Base-by-base conservation (phyloP, 2,797 vertebrate species). In the Rhodeus uyekii region DNA sequence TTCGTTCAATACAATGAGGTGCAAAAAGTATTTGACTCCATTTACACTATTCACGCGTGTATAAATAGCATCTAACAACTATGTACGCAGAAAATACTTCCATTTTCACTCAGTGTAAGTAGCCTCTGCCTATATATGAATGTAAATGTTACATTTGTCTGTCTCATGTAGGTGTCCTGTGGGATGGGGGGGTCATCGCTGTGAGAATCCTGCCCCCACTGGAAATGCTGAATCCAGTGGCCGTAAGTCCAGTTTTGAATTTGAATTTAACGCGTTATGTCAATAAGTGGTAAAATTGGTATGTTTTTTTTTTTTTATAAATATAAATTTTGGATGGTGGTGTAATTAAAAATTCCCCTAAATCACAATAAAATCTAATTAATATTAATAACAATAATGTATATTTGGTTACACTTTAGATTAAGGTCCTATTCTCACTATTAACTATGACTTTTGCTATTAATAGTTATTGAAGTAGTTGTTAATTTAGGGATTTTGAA, bases 141-240 rank as follows among this genome's bases (percentile, higher is more conserved):
- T 60, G 24, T 50, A 27, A 24, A 19, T 50, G 46, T 19, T 36
- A 19, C 1, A 38, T 77, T 34, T 24, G n/a, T 84, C n/a, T 78
- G 24, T 42, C 71, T 55, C 8, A 18, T 71, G 22, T 83, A 98
- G 97, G 90, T 99, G 97, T 86, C 91, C 95, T 0, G 3, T 87
- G 16, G 96, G 95, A 63, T 91, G 95, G 95, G 91, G 89, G 0
- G 97, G 97, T 32, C 86, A 91, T 14, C 96, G 92, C 76, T 98
- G 97, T 29, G 95, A 97, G 85, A 89, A 90, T 0, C 92, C 92
- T 44, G 64, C 91, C 2, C 84, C 84, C 72, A 79, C 71, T 19
- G 85, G 18, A 0, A 71, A 90, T 4, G 1, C 85, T 19, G 88
- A 91, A 61, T 91, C 95, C 84, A 86, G 90, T 36, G 93, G 91